Conservation (phyloP, 1,140 invertebrate genomes). For the Parasteatoda tepidariorum region DNA sequence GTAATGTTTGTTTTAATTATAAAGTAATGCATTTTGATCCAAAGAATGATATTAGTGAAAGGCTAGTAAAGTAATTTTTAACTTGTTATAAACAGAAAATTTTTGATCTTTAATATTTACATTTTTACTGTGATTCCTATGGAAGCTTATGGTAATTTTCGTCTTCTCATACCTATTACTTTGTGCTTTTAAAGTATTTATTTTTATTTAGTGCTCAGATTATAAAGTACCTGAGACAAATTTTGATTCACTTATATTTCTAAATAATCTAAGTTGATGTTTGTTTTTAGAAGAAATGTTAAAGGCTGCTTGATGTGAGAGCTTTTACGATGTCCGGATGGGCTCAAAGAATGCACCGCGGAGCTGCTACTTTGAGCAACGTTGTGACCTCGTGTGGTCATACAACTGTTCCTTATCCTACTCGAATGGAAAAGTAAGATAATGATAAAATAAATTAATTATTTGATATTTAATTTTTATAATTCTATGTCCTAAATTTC, state of each 20-base stretch:
- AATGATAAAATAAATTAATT: neutral
- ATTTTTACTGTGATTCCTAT: neutral
- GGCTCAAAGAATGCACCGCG: conserved; percentile 88
- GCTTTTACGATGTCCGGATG: conserved; percentile 81
- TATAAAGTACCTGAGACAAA: neutral
- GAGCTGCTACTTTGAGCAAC: conserved; percentile 87
- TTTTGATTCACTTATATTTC: neutral
- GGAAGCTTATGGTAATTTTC: neutral
- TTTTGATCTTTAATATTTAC: too few species aligned
- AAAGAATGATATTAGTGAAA: too few species aligned
- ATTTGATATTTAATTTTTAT: conserved; percentile 14
- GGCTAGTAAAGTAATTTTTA: too few species aligned
- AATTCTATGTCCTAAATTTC: neutral
- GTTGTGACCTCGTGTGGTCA: conserved; percentile 87
- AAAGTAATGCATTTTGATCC: too few species aligned
- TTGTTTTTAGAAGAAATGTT: neutral
- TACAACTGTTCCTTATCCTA: conserved; percentile 80
- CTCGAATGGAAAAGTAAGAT: conserved; percentile 83
- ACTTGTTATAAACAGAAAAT: too few species aligned
- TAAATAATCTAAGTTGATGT: neutral
- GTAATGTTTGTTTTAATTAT: too few species aligned
- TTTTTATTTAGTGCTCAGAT: neutral
- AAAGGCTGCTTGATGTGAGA: conserved; percentile 17
- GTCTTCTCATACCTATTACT: neutral
- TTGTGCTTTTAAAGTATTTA: neutral